Evolutionary conservation across 1,140 invertebrate species (phyloP), one percentile per base, ranked within the genome.

Genomic region (Micrasema minimum): DNA sequence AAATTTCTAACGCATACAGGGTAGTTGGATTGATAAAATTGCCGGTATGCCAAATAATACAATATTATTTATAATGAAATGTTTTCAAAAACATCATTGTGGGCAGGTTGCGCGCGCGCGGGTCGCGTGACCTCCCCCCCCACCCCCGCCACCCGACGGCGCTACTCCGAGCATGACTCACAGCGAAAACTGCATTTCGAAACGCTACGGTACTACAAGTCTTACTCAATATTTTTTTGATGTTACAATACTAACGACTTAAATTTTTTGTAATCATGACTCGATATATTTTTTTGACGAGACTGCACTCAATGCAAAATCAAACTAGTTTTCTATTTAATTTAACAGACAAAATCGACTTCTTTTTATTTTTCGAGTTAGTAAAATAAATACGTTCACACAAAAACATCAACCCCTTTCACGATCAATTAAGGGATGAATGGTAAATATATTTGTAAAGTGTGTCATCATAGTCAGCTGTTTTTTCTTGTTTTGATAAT

Each of bases 51-150:
- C n/a, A n/a, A n/a, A n/a, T n/a, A n/a, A n/a, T n/a, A n/a, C n/a
- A n/a, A n/a, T n/a, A n/a, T n/a, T n/a, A n/a, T n/a, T n/a, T n/a
- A n/a, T n/a, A n/a, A n/a, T n/a, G n/a, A n/a, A n/a, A n/a, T n/a
- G n/a, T n/a, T n/a, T n/a, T n/a, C n/a, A n/a, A n/a, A 26, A 65
- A 65, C 45, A 26, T 9, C 23, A 11, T 37, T 23, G 22, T 10
- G 43, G 35, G 61, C 61, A 48, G 61, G 61, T 48, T 65, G 61
- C 61, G 61, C n/a, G n/a, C 61, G 61, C 61, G 61, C 61, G 31
- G 45, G 45, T 65, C 61, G 61, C 61, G 61, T 65, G 61, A 65
- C 45, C 45, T 26, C 43, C 18, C 59, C 41, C 18, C 41, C 5
- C 1, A 37, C 51, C 16, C 35, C 18, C 37, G n/a, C 59, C 38